Conservation (phyloP, 2,797 vertebrate species). For the Anableps anableps region DNA sequence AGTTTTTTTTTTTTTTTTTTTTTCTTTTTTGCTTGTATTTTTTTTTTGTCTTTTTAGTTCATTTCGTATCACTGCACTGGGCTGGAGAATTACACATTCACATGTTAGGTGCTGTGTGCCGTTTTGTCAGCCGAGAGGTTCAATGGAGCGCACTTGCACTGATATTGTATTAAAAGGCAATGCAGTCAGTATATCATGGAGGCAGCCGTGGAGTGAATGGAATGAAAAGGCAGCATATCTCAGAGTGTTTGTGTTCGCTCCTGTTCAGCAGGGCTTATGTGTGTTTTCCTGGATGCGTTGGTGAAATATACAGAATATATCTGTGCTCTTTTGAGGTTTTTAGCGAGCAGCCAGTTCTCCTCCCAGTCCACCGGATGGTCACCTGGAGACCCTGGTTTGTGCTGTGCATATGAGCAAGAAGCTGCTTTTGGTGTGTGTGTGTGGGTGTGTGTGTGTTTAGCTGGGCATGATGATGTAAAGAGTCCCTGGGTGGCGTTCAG, state of each 20-base stretch:
- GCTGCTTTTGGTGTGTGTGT: constrained; percentile 33
- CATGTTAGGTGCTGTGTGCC: constrained; percentile 28
- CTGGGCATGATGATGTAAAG: constrained; percentile 81
- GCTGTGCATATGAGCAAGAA: constrained; percentile 20
- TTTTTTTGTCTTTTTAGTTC: constrained; percentile 36
- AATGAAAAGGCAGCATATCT: constrained; percentile 74
- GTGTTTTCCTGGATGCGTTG: neutral
- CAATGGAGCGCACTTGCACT: constrained; percentile 49
- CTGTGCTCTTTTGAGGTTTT: constrained; percentile 42
- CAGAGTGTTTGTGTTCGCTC: constrained; percentile 44
- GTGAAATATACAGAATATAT: constrained; percentile 22
- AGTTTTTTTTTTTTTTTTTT: constrained; percentile 52
- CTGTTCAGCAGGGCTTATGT: constrained; percentile 13
- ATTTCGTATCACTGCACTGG: constrained; percentile 37
- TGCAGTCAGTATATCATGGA: constrained; percentile 66
- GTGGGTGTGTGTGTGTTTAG: constrained; percentile 73
- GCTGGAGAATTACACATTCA: constrained; percentile 30
- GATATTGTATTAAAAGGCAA: constrained; percentile 69
- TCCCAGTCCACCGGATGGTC: constrained; percentile 74
- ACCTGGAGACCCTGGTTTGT: constrained; percentile 71
- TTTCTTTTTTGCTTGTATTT: constrained; percentile 51
- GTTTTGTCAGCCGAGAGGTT: constrained; percentile 29
- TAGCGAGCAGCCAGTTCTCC: constrained; percentile 62
- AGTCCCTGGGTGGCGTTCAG: constrained; percentile 84
- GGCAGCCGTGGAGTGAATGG: constrained; percentile 67